Evolutionary conservation across 2,113 vertebrate species (phyloP).

Genomic region (Haemorhous mexicanus): DNA sequence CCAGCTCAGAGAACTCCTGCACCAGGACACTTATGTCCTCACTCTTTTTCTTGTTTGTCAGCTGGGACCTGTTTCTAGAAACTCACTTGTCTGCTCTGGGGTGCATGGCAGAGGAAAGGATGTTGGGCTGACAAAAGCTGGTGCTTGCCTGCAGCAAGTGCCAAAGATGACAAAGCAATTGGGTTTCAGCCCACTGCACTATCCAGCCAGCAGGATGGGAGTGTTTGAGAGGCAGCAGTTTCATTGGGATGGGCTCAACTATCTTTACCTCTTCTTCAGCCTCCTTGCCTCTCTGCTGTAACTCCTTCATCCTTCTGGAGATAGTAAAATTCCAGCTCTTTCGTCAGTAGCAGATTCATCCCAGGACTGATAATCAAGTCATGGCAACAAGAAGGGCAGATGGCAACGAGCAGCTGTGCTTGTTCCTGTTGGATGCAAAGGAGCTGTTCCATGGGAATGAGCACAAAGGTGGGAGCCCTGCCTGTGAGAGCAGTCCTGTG

Average conservation of each 20-base stretch:
- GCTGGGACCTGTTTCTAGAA: not conserved
- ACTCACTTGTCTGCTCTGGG: not conserved
- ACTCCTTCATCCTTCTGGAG: not conserved
- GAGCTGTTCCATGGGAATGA: not conserved
- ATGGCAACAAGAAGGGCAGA: not conserved
- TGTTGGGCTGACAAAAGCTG: not conserved
- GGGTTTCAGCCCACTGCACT: not conserved
- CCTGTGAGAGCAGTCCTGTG: not conserved
- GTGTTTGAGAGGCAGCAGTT: not conserved
- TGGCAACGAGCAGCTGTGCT: rapidly evolving
- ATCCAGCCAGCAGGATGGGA: not conserved
- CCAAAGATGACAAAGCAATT: not conserved
- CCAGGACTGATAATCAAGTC: not conserved
- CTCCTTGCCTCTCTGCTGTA: not conserved
- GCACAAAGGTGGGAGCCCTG: not conserved
- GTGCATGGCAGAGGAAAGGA: not conserved
- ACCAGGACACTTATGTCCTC: not conserved
- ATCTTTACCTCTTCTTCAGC: not conserved
- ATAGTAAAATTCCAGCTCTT: not conserved
- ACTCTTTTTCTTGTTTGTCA: not conserved
- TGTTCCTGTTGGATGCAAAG: not conserved
- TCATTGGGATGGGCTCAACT: not conserved
- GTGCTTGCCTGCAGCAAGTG: not conserved
- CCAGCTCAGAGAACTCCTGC: not conserved
- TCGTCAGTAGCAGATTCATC: not conserved